phyloP scores from a whole-genome alignment of 2,888 invertebrate species.

The Brachyptera putata region DNA sequence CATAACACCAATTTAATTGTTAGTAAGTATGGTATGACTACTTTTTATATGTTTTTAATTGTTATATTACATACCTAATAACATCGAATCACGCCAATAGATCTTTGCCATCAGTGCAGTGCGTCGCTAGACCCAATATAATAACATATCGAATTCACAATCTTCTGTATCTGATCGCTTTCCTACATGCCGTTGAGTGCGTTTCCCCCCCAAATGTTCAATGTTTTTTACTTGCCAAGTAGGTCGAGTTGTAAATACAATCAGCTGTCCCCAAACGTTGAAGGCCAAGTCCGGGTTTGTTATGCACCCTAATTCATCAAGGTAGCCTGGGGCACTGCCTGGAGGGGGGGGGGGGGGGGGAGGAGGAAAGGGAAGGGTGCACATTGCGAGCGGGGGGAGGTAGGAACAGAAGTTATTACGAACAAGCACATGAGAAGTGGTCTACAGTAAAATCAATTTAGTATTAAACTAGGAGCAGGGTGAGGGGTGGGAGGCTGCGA shows the following conservation, averaged over 20 bases:
- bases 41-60: too few relatives aligned
- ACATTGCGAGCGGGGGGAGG: neutral
- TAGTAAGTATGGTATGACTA: too few relatives aligned
- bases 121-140: too few relatives aligned
- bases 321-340: slow-evolving; percentile 24
- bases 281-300: slow-evolving; percentile 24
- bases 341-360: slow-evolving; percentile 14
- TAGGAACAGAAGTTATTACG: slow-evolving; percentile 6
- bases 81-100: too few relatives aligned
- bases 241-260: slow-evolving; percentile 13
- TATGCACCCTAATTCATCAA: slow-evolving; percentile 31
- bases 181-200: too few relatives aligned
- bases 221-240: slow-evolving; percentile 4
- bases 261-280: slow-evolving; percentile 27
- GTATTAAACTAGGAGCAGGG: slow-evolving; percentile 17
- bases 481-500: slow-evolving; percentile 10
- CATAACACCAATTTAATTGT: too few relatives aligned
- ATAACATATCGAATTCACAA: too few relatives aligned
- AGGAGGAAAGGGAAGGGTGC: slow-evolving; percentile 10
- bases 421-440: slow-evolving; percentile 19
- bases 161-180: too few relatives aligned
- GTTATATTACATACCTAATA: too few relatives aligned
- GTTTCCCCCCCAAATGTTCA: too few relatives aligned
- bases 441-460: slow-evolving; percentile 22
- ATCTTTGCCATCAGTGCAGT: too few relatives aligned